These are phyloP conservation scores for Bergia sp. DNA, from an alignment of 92 coral and sea anemone species.

Conservation along the genomic window DNA sequence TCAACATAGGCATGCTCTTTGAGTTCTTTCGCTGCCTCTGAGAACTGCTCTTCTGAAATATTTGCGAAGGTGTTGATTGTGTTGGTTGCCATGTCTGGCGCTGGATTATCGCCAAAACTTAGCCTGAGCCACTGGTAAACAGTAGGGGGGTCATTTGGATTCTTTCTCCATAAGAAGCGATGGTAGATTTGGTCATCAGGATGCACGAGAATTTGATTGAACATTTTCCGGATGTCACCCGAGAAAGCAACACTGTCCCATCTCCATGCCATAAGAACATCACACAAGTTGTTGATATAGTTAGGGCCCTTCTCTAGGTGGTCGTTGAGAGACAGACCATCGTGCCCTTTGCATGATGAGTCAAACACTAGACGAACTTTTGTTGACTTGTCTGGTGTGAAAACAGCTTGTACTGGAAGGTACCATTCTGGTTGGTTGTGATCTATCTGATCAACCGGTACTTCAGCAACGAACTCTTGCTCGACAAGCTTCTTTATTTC, in stretches of 20 bases:
- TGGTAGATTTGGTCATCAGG: conserved; percentile 50
- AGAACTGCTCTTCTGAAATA: conserved; percentile 40
- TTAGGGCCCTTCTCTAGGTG: conserved; percentile 48
- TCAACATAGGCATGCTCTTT: conserved; percentile 31
- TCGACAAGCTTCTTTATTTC: conserved; percentile 35
- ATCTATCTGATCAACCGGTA: conserved; percentile 31
- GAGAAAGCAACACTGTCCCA: conserved; percentile 46
- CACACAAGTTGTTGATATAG: conserved; percentile 34
- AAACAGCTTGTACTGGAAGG: conserved; percentile 49
- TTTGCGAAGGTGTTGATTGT: conserved; percentile 60
- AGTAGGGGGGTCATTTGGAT: conserved; percentile 38
- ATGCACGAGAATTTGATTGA: conserved; percentile 46
- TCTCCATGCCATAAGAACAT: conserved; percentile 44
- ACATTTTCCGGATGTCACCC: conserved; percentile 45
- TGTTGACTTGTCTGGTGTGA: conserved; percentile 48
- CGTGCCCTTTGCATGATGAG: conserved; percentile 45
- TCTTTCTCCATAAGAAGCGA: conserved; percentile 48
- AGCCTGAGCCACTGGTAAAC: conserved; percentile 52
- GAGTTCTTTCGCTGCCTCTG: conserved; percentile 58
- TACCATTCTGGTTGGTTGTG: conserved; percentile 50
- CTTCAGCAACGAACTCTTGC: conserved; percentile 25
- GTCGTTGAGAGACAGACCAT: conserved; percentile 47
- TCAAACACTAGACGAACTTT: conserved; percentile 49
- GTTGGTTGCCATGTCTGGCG: conserved; percentile 42
- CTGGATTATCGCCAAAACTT: conserved; percentile 51